Base-by-base conservation (phyloP, 2,888 invertebrate genomes). In the Pollenia labialis region DNA sequence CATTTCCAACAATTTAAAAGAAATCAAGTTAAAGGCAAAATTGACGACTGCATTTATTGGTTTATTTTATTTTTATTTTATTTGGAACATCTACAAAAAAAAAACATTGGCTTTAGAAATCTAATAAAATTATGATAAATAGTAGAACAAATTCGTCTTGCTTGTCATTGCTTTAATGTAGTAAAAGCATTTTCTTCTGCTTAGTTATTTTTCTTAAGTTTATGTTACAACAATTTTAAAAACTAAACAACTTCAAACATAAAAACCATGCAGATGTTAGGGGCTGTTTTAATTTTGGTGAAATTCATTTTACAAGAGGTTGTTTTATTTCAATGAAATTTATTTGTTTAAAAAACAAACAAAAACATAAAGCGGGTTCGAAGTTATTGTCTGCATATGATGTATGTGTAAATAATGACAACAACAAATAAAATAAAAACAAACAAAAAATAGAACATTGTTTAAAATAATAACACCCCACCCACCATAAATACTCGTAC, bases 341-440 rank as follows among this genome's bases (percentile, higher is more conserved):
- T 46, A 32, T 48, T 72, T 56, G 48, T 18, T 80, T 62, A 32
- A 14, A 71, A 32, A 4, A 50, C 54, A 56, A 56, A 44, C 46
- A 46, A 54, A 72, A 44, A 23, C 23, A 23, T 4, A 23, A 64
- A 42, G 18, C 48, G 74, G 32, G 44, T 9, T 44, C 7, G 11
- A 75, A 74, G 60, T 46, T 75, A 69, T 76, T 75, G 75, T 76
- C 75, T 82, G 82, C 60, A 52, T 68, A 54, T 69, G 75, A 76
- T 82, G 60, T 62, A 32, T 60, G 68, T 54, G 46, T 32, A 69
- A 60, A 60, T 54, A 75, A 46, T 50, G 44, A 52, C 52, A 75
- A 44, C 18, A 52, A 62, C 48, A 44, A n/a, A 7, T 12, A 48
- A 50, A 44, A 44, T 46, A 80, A 16, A n/a, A 64, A 81, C n/a